Evolutionary conservation across 2,888 invertebrate species (phyloP).

Genomic region (Eilema griseolum): DNA sequence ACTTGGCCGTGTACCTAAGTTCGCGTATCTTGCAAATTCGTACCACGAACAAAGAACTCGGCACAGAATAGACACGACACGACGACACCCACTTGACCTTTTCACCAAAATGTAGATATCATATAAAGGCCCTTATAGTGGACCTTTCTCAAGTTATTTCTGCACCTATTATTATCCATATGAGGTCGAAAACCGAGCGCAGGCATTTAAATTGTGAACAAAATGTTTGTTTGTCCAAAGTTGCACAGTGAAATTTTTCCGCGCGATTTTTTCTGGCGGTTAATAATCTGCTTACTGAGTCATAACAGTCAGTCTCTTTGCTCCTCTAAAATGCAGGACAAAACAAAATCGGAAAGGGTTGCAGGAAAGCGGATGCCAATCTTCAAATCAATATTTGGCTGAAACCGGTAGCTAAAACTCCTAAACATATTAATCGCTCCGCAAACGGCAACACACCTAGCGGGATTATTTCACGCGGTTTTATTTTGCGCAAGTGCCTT

Average conservation of each 20-base stretch:
- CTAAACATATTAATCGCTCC: no score
- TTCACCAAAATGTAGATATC: constrained; percentile 1
- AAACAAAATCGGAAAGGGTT: background rate
- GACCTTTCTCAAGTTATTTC: background rate
- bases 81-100: constrained; percentile 2
- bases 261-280: background rate
- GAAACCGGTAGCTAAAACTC: no score
- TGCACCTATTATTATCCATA: background rate
- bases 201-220: background rate
- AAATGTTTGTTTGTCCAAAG: background rate
- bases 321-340: background rate
- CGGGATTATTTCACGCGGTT: background rate
- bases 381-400: no score
- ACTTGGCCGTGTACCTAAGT: no score
- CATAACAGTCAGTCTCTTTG: background rate
- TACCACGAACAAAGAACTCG: background rate
- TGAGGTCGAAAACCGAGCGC: background rate
- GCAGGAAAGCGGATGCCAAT: background rate
- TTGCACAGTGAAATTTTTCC: background rate
- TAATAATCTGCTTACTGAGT: no score
- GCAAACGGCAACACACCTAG: no score
- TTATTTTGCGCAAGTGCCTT: background rate
- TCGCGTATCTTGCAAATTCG: background rate
- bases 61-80: background rate
- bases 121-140: constrained; percentile 1